Conservation (phyloP, 2,888 invertebrate genomes). For the Tiphia femorata region DNA sequence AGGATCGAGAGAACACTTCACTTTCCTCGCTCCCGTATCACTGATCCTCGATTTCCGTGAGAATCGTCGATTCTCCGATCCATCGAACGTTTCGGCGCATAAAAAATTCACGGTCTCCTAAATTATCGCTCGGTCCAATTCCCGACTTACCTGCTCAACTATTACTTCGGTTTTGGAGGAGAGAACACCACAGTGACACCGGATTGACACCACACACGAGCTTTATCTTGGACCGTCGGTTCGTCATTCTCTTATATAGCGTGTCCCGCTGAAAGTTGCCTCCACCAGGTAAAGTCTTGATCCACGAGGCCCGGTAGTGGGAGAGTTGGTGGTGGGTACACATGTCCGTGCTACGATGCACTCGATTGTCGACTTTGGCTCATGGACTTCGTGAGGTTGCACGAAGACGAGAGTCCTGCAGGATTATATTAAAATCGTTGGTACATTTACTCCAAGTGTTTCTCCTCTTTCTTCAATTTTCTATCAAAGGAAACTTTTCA, state of each 20-base stretch:
- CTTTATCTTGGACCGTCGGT: constrained; percentile 64
- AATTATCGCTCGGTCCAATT: too few species aligned
- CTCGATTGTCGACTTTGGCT: constrained; percentile 1
- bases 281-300: constrained; percentile 55
- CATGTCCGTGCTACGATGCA: not conserved
- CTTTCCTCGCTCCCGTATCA: not conserved
- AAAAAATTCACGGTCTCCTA: too few species aligned
- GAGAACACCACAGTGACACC: constrained; percentile 33
- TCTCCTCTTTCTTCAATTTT: too few species aligned
- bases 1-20: too few species aligned
- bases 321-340: constrained; percentile 21
- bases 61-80: too few species aligned
- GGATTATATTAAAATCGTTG: too few species aligned
- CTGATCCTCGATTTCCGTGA: not conserved
- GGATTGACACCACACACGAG: constrained; percentile 62
- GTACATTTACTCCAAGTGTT: too few species aligned
- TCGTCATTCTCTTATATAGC: constrained; percentile 67
- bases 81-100: too few species aligned
- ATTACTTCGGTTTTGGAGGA: constrained; percentile 43
- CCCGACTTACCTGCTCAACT: constrained; percentile 44
- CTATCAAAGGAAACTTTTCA: too few species aligned
- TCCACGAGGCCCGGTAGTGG: constrained; percentile 38
- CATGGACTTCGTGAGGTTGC: not conserved
- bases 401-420: not conserved
- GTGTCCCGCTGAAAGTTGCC: constrained; percentile 65